Percentiles rank a stretch among this genome's conserved stretches.
phyloP scores from a whole-genome alignment of 1,140 invertebrate species.

The Sinella curviseta region DNA sequence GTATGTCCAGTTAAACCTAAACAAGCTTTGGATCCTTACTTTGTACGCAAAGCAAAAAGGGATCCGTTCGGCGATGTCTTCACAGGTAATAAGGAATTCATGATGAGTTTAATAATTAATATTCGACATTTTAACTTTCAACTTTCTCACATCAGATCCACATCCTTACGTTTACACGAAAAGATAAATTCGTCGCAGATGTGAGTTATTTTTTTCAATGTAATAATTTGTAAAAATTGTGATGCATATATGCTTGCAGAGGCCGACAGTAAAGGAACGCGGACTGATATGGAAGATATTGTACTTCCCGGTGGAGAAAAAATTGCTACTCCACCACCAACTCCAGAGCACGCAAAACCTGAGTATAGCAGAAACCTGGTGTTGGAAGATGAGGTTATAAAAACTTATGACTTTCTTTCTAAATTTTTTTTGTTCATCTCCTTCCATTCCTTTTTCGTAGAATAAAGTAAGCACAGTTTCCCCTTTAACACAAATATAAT shows the following conservation, averaged over 20 bases:
- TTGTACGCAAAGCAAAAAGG: slow-evolving; percentile 46
- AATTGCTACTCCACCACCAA: slow-evolving; percentile 48
- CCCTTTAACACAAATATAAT: neutral
- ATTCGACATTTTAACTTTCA: too few species aligned
- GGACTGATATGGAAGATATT: neutral
- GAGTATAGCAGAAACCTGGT: slow-evolving; percentile 48
- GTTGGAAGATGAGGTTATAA: slow-evolving; percentile 44
- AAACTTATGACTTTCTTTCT: neutral
- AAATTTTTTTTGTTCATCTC: neutral
- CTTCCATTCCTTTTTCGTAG: neutral
- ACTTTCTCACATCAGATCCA: too few species aligned
- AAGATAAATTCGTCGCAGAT: too few species aligned
- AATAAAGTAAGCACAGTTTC: too few species aligned
- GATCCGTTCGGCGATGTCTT: slow-evolving; percentile 76
- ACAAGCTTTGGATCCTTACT: slow-evolving; percentile 55
- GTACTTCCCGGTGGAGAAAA: slow-evolving; percentile 12
- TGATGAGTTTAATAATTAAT: neutral
- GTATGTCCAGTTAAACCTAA: slow-evolving; percentile 87
- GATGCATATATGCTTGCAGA: neutral
- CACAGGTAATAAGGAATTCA: slow-evolving; percentile 59
- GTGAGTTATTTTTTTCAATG: too few species aligned
- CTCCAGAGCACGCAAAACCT: slow-evolving; percentile 47
- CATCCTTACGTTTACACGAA: too few species aligned
- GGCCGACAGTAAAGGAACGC: neutral
- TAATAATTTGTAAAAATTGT: too few species aligned